phyloP scores from a whole-genome alignment of 2,113 vertebrate genomes.

The mouse (Mus musculus) region GRCm39 chr9:50226501-50227000 shows the following conservation, averaged over 20 bases:
- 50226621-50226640: background rate
- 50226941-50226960: background rate
- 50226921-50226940: constrained; percentile 51
- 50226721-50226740: constrained; percentile 70
- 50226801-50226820: constrained; percentile 58
- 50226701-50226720: constrained; percentile 67
- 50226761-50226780: constrained; percentile 73
- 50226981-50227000: background rate
- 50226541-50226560: constrained; percentile 3
- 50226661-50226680: constrained; percentile 54
- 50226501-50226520: background rate
- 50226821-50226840: constrained; percentile 50
- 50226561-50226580: background rate
- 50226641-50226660: background rate
- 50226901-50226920: constrained; percentile 73
- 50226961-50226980: background rate
- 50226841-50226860: constrained; percentile 60
- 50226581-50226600: background rate
- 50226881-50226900: constrained; percentile 75
- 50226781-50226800: constrained; percentile 76
- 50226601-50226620: background rate
- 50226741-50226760: constrained; percentile 77
- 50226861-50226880: constrained; percentile 71
- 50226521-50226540: background rate
- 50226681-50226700: constrained; percentile 48